Base-by-base conservation (phyloP, 2,888 invertebrate genomes). In the Leucoptera coffeella region DNA sequence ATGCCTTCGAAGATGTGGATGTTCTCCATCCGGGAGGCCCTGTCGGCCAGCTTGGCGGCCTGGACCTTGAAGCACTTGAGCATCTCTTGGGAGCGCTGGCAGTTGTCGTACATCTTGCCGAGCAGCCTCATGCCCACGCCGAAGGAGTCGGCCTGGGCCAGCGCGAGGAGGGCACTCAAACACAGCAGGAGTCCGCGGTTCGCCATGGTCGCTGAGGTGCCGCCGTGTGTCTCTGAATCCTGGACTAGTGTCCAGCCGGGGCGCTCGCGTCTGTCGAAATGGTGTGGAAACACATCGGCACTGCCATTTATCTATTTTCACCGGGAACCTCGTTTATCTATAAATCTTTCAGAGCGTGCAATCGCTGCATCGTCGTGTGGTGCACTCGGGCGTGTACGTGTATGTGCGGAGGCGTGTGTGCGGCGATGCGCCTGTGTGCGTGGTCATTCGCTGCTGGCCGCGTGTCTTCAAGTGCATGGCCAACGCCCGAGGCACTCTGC, bases 51-150 rank as follows among this genome's bases (percentile, higher is more conserved):
- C 42, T 79, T 82, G 1, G 79, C 60, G 1, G 80, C 80, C 45
- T 82, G 79, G 29, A 83, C 61, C 54, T 85, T 84, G 38, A 84
- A 69, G 45, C 85, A 85, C 65, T 79, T 80, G 36, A 80, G 53
- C 27, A 81, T 61, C 41, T 83, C 78, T 33, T 77, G 71, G 23
- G 76, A 74, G 32, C 64, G 59, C 36, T 76, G 74, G 47, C 85
- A 85, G 44, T 77, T 76, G 36, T 74, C 61, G 43, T 75, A 77
- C 38, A 76, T 62, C 50, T 64, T 73, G 38, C 67, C 57, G 22
- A 77, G 41, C 25, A 76, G 50, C 45, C 67, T 67, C 36, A 69
- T 44, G 31, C 73, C 69, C 30, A 53, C 52, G 35, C 53, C 56
- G 30, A 69, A 50, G n/a, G n/a, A n/a, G 37, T 65, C 64, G 22